Evolutionary conservation across 2,797 vertebrate species (phyloP), one percentile per base, ranked within the genome.

Genomic region (Hydrophis major): DNA sequence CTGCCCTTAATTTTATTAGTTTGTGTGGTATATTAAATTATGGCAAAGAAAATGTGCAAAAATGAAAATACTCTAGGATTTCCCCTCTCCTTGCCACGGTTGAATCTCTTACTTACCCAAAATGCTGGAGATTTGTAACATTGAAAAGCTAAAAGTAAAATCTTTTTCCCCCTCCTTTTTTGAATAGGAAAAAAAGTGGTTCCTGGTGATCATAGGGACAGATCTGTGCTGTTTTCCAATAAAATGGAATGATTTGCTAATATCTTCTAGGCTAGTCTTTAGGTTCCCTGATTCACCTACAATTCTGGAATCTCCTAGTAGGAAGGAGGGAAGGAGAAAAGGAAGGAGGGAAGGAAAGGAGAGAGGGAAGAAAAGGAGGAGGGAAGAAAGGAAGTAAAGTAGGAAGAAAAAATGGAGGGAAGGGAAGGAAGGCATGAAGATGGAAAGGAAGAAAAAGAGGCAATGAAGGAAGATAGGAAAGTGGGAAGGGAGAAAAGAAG

Each of bases 21-120:
- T 96, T 96, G 95, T 94, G 92, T 95, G 95, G 96, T 93, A 95
- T 96, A 96, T 97, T 97, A 97, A 98, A 97, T 97, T 96, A 97
- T 91, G 93, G 93, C 96, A 93, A 95, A 94, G 92, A 96, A 96
- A 96, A 96, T 94, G 95, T 93, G 93, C n/a, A 4, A 95, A 95
- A 96, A 96, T 96, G 96, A 94, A 96, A 94, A 94, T 94, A 3
- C 69, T 74, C n/a, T 37, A 53, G 96, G 95, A 61, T 55, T 22
- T n/a, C 1, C 4, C 3, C 6, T 55, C 20, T 25, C 13, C 42
- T 27, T 56, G 16, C 5, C 55, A n/a, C 47, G n/a, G 11, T n/a
- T 13, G n/a, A 11, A 32, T 42, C 14, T 2, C 28, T 56, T 25
- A 1, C 27, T 66, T 90, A 4, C 6, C 60, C 37, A 57, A 37